phyloP scores from a whole-genome alignment of 2,888 invertebrate genomes.

The Cyrtodaria siliqua region DNA sequence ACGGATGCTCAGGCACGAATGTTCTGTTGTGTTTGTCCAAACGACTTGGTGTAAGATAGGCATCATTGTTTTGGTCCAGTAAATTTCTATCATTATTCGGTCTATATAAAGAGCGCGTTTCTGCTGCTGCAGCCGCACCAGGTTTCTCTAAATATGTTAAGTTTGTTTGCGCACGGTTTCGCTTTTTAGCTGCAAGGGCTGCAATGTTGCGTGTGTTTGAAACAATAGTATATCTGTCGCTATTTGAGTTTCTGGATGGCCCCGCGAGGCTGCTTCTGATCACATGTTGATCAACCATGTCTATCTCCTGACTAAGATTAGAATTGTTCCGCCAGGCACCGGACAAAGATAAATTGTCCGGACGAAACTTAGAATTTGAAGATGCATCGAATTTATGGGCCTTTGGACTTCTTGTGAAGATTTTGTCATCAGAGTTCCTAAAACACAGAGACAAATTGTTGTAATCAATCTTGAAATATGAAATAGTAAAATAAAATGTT shows the following conservation, averaged over 20 bases:
- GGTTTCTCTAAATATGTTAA: constrained; percentile 63
- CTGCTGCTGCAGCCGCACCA: constrained; percentile 7
- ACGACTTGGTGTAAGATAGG: constrained; percentile 79
- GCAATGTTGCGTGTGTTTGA: constrained; percentile 83
- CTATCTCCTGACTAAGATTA: constrained; percentile 62
- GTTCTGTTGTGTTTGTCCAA: constrained; percentile 81
- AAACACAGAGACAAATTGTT: too few relatives aligned
- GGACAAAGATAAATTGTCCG: constrained; percentile 45
- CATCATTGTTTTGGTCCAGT: constrained; percentile 35
- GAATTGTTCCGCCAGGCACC: constrained; percentile 68
- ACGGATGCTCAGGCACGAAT: constrained; percentile 57
- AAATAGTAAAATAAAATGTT: too few relatives aligned
- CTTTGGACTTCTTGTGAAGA: constrained; percentile 79
- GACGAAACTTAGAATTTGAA: constrained; percentile 41
- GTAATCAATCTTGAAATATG: too few relatives aligned
- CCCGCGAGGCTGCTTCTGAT: constrained; percentile 42
- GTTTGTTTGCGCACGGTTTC: constrained; percentile 73
- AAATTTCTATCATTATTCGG: constrained; percentile 60
- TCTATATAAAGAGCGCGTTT: constrained; percentile 67
- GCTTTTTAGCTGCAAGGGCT: constrained; percentile 82
- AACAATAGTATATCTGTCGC: constrained; percentile 75
- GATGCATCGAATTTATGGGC: constrained; percentile 62
- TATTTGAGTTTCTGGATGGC: constrained; percentile 68
- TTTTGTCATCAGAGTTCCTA: constrained; percentile 70
- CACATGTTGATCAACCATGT: constrained; percentile 23